Evolutionary conservation across 2,113 vertebrate species (phyloP), one percentile per base, ranked within the genome.

Genomic region (Myrmophylax atrothorax): DNA sequence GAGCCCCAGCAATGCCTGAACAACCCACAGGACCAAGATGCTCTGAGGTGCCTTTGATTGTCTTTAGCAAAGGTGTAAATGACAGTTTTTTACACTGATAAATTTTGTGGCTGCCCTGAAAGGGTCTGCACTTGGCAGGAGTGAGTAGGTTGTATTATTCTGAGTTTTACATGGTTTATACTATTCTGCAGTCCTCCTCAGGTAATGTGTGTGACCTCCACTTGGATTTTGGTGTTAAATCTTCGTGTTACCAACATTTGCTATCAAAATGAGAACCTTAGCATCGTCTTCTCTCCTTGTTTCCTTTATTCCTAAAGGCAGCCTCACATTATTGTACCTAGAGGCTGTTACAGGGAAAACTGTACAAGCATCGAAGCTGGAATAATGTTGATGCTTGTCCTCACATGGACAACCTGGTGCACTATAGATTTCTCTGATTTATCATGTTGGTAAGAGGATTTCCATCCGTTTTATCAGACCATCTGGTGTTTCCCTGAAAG

Each of bases 381-480:
- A 63, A 58, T 77, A 42, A 84, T 0, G 0, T 73, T 82, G 38
- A 50, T 92, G 44, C 20, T 55, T 0, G 0, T 75, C 29, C 37
- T 84, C 26, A 14, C 33, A 8, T 5, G 44, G 40, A 44, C 22
- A 81, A 56, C 26, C 7, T 25, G 35, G 22, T 58, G 17, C 23
- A 14, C n/a, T 78, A 11, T 11, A 77, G n/a, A 44, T 49, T 56
- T 76, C 46, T 84, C 52, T 58, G 20, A 60, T 19, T 49, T 64
- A 42, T 38, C 22, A 42, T 35, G 19, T 10, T 50, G 33, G 8
- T 55, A 46, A 53, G 33, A 93, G 19, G 35, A 75, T 22, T 20
- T 33, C n/a, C 3, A 2, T 9, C 18, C 82, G 33, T 31, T 74
- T 84, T 59, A 20, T 38, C 26, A 70, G 44, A 50, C 10, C 38